Conservation (phyloP, 92 coral and sea anemone species). For the Parazoanthus atlanticus region DNA sequence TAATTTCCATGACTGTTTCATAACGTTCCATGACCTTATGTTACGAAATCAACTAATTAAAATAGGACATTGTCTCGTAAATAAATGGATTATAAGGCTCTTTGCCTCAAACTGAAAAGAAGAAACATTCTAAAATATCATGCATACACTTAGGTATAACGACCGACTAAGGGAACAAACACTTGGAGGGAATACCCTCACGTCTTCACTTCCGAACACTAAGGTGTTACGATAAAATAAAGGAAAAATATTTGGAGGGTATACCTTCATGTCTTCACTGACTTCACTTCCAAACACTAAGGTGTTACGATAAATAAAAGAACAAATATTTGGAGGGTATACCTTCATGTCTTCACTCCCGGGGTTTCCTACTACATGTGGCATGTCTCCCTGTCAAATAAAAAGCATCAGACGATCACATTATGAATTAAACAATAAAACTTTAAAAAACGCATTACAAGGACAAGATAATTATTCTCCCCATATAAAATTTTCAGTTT, state of each 20-base stretch:
- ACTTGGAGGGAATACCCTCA: conserved; percentile 38
- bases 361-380: conserved; percentile 35
- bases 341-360: conserved; percentile 43
- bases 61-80: too few relatives aligned
- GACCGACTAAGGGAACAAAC: background rate
- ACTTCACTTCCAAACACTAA: too few relatives aligned
- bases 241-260: too few relatives aligned
- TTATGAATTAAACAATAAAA: background rate
- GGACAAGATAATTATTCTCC: too few relatives aligned
- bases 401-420: background rate
- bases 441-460: too few relatives aligned
- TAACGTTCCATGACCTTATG: background rate
- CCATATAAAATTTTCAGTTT: too few relatives aligned
- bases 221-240: background rate
- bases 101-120: too few relatives aligned
- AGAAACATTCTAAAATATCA: background rate
- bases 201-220: background rate
- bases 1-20: too few relatives aligned
- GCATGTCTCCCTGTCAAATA: conserved; percentile 24
- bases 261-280: conserved; percentile 41
- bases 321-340: too few relatives aligned
- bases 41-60: too few relatives aligned
- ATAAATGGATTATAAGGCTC: too few relatives aligned
- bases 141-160: background rate
- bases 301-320: background rate